phyloP scores from a whole-genome alignment of 2,888 invertebrate genomes.

The Ptilodon capucinus region DNA sequence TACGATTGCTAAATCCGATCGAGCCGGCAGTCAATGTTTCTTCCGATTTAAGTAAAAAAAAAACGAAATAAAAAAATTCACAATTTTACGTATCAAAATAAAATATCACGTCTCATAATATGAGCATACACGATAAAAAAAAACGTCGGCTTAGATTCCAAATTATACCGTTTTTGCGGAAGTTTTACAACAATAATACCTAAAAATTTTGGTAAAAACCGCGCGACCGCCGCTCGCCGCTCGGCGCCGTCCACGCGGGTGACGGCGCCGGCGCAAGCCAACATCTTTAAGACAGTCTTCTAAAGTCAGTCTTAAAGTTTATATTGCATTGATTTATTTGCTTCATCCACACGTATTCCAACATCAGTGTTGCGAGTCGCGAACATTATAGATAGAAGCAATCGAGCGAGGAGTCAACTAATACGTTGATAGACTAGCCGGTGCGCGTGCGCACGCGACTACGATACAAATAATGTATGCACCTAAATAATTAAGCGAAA shows the following conservation, averaged over 20 bases:
- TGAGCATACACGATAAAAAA: slow-evolving; percentile 31
- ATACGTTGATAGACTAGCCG: slow-evolving; percentile 13
- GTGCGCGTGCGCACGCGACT: slow-evolving; percentile 28
- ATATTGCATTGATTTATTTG: slow-evolving; percentile 77
- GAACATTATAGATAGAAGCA: slow-evolving; percentile 52
- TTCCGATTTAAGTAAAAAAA: slow-evolving; percentile 22
- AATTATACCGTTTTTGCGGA: slow-evolving; percentile 26
- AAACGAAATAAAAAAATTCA: slow-evolving; percentile 35
- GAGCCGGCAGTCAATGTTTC: slow-evolving; percentile 29
- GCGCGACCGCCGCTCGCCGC: slow-evolving; percentile 29
- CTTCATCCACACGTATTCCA: slow-evolving; percentile 56
- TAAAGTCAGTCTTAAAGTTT: slow-evolving; percentile 80
- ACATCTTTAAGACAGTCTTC: slow-evolving; percentile 79
- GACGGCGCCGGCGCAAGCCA: slow-evolving; percentile 34
- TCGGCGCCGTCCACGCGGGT: slow-evolving; percentile 10
- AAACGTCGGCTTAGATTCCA: slow-evolving; percentile 25
- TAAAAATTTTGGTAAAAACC: slow-evolving; percentile 56
- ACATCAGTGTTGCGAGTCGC: slow-evolving; percentile 46
- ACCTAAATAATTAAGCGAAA: slow-evolving; percentile 65
- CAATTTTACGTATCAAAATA: slow-evolving; percentile 51
- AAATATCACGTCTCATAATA: slow-evolving; percentile 41
- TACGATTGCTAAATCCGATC: slow-evolving; percentile 30
- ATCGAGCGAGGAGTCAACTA: slow-evolving; percentile 46
- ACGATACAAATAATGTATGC: slow-evolving; percentile 50
- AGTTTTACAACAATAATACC: slow-evolving; percentile 42